These are phyloP conservation scores for Poeciliopsis presidionis DNA, from an alignment of 2,797 vertebrate genomes.

Conservation along the genomic window DNA sequence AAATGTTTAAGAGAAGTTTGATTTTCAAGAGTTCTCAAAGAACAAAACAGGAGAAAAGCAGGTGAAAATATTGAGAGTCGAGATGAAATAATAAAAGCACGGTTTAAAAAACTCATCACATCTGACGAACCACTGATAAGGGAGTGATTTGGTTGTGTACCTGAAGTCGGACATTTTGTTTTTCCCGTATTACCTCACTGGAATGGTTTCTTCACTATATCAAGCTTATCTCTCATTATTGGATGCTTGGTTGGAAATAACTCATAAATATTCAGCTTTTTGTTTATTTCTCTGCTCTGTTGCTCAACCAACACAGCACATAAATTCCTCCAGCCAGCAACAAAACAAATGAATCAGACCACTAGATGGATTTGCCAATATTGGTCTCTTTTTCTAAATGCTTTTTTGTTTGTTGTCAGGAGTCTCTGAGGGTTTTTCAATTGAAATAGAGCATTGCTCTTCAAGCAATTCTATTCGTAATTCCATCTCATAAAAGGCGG, in stretches of 20 bases:
- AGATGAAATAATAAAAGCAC: slow-evolving; percentile 14
- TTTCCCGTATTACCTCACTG: slow-evolving; percentile 11
- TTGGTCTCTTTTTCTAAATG: slow-evolving; percentile 3
- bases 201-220: slow-evolving; percentile 14
- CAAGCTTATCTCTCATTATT: slow-evolving; percentile 32
- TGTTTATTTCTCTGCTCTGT: slow-evolving; percentile 23
- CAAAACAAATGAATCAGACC: slow-evolving; percentile 44
- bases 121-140: slow-evolving; percentile 25
- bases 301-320: slow-evolving; percentile 23
- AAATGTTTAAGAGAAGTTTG: background rate
- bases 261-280: slow-evolving; percentile 43
- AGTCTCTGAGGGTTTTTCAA: slow-evolving; percentile 5
- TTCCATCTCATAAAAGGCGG: background rate
- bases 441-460: slow-evolving; percentile 7
- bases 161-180: slow-evolving; percentile 17
- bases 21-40: slow-evolving; percentile 5
- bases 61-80: slow-evolving; percentile 22
- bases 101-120: slow-evolving; percentile 12
- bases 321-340: slow-evolving; percentile 6
- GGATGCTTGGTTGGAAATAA: slow-evolving; percentile 39
- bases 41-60: slow-evolving; percentile 4
- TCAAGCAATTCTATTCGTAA: slow-evolving; percentile 8
- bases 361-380: slow-evolving; percentile 37
- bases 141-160: slow-evolving; percentile 15
- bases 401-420: slow-evolving; percentile 10